Base-by-base conservation (phyloP, 2,113 vertebrate species). In the Corydoras maculifer region DNA sequence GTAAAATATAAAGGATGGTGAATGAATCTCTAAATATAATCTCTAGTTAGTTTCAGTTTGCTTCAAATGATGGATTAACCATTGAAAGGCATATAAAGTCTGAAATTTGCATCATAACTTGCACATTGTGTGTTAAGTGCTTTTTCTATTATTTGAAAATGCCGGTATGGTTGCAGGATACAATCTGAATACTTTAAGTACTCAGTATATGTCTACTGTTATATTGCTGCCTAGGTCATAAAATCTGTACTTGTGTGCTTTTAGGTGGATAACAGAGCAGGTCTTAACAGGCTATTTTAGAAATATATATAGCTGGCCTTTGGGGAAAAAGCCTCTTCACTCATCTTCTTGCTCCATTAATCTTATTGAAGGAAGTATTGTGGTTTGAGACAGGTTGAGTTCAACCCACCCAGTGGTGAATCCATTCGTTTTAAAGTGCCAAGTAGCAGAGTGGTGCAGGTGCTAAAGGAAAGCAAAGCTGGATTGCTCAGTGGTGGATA, bases 381-480 rank as follows among this genome's bases (percentile, higher is more conserved):
- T 32, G 60, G 32, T 53, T 69, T 1, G 13, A 62, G 58, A 51
- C 50, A 70, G 50, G 66, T 77, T 73, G 12, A 35, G 55, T 25
- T 29, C 65, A 65, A 43, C 58, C 58, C 43, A 59, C 68, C 62
- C 32, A 58, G 43, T 30, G 10, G 29, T 35, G 68, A 68, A 72
- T 61, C 25, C 58, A 48, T 58, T 58, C 51, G 18, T 18, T 70
- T 62, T 70, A 51, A 74, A 61, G 71, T 62, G 66, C 51, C n/a
- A 49, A 54, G 50, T 30, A 14, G 25, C 12, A 9, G n/a, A 61
- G 31, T 35, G 29, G 30, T 60, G 65, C 58, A 68, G 29, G 51
- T 62, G 60, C 11, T 58, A 62, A 54, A 76, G 63, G 18, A 32
- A 60, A 70, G 73, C 62, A 66, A 62, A 8, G 35, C 35, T 43